Percentiles rank a stretch among this genome's conserved stretches.
Conservation (phyloP, 2,888 invertebrate species). For the Melikaiella ostensackeni region DNA sequence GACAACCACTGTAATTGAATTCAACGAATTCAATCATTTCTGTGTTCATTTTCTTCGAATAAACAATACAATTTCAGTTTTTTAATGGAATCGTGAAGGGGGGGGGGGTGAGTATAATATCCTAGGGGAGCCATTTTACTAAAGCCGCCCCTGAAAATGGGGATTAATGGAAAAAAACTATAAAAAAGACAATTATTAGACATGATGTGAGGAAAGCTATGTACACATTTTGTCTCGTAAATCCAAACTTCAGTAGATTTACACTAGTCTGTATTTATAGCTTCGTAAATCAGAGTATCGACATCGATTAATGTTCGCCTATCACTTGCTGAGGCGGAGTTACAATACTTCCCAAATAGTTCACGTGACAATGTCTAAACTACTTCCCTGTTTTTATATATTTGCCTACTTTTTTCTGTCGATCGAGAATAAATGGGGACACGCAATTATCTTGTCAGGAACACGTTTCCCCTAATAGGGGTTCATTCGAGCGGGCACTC, state of each 20-base stretch:
- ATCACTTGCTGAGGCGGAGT: neutral
- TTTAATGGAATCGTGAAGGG: no score
- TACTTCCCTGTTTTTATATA: neutral
- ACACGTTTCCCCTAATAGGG: neutral
- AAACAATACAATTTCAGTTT: no score
- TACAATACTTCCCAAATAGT: neutral
- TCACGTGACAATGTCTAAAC: neutral
- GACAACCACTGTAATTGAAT: no score
- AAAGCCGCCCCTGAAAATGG: no score
- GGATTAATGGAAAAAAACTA: no score
- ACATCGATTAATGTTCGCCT: neutral
- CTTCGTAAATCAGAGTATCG: neutral
- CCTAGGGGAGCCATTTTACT: no score
- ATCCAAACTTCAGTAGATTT: slow-evolving; percentile 12
- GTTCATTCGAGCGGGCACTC: neutral
- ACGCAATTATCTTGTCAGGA: slow-evolving; percentile 1
- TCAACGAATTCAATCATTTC: no score
- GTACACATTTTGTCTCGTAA: neutral
- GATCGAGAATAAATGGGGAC: neutral
- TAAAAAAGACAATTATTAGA: no score
- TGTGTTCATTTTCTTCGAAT: no score
- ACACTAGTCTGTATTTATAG: slow-evolving; percentile 9
- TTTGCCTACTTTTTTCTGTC: neutral
- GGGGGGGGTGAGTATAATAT: no score
- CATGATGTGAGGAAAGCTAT: neutral